These are phyloP conservation scores for Phenacoccus solenopsis DNA, from an alignment of 1,140 invertebrate species.

Conservation along the genomic window DNA sequence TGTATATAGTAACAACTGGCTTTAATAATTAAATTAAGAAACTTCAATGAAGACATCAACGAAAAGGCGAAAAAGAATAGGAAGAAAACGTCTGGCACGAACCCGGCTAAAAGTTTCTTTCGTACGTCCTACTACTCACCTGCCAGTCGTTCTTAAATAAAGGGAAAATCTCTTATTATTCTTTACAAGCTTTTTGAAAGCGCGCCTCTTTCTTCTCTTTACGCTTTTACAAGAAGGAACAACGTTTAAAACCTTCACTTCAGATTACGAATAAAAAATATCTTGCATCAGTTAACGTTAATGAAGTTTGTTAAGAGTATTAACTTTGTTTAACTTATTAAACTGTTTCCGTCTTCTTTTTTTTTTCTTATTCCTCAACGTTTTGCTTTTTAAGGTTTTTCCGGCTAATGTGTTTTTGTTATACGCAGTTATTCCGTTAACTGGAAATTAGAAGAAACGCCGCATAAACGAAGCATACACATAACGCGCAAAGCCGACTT, in stretches of 20 bases:
- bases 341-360: too few relatives aligned
- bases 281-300: conserved; percentile 8
- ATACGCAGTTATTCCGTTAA: neutral
- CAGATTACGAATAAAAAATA: conserved; percentile 4
- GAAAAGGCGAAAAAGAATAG: neutral
- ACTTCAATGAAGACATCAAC: conserved; percentile 1
- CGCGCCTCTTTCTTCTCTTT: neutral
- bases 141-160: neutral
- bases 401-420: conserved; percentile 1
- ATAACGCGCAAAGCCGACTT: too few relatives aligned
- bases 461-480: too few relatives aligned
- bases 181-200: conserved; percentile 7
- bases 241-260: conserved; percentile 9
- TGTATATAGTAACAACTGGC: neutral
- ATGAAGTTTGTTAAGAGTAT: conserved; percentile 18
- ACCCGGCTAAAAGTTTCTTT: neutral
- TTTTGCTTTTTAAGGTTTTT: neutral
- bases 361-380: neutral
- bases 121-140: neutral
- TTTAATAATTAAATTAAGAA: neutral
- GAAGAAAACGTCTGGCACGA: neutral
- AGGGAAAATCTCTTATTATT: conserved; percentile 14
- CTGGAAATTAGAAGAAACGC: neutral
- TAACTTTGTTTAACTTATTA: conserved; percentile 13
- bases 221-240: neutral